Evolutionary conservation across 2,797 vertebrate species (phyloP).

Genomic region (Echiichthys vipera): DNA sequence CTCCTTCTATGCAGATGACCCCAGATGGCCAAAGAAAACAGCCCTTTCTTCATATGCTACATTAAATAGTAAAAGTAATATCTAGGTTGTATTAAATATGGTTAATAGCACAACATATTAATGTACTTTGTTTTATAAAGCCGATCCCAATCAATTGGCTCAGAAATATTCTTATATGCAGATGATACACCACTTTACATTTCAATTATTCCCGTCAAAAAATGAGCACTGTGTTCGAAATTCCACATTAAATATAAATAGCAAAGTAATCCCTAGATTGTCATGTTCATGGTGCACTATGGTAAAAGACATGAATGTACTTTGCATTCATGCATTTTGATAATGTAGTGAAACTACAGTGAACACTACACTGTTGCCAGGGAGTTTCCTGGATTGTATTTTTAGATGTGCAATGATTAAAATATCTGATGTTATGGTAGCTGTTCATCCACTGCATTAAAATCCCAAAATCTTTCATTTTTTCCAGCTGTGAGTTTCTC

Average conservation of each 20-base stretch:
- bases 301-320: neutral
- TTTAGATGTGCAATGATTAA: neutral
- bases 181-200: conserved; percentile 8
- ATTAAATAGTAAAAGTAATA: too few species aligned
- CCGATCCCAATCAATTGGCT: too few species aligned
- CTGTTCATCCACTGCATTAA: neutral
- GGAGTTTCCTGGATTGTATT: neutral
- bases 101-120: too few species aligned
- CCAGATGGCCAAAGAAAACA: too few species aligned
- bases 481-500: neutral
- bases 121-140: too few species aligned
- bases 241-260: neutral
- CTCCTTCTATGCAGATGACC: too few species aligned
- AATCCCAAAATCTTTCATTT: neutral
- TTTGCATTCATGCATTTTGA: too few species aligned
- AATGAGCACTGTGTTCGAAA: neutral
- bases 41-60: too few species aligned
- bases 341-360: too few species aligned
- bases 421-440: neutral
- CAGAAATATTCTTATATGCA: neutral
- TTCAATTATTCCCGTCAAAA: neutral
- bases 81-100: too few species aligned
- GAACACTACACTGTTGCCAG: too few species aligned
- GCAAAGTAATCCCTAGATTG: neutral
- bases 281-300: neutral